A percentile compares a stretch with the other conserved stretches of the same genome.
phyloP scores from a whole-genome alignment of 1,140 invertebrate genomes.

The Radopholus similis region DNA sequence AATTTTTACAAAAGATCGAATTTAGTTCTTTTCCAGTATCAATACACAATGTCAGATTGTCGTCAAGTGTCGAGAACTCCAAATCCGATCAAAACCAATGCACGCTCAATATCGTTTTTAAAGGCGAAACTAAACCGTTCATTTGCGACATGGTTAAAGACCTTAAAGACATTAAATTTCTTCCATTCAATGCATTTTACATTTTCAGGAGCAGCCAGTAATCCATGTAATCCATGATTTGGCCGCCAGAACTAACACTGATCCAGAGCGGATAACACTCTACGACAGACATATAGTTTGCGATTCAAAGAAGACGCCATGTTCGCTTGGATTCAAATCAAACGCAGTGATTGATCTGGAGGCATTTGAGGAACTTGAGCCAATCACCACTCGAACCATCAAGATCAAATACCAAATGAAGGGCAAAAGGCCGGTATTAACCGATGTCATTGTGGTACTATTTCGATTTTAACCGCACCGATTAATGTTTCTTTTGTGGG shows the following conservation, averaged over 20 bases:
- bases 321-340: slow-evolving; percentile 3
- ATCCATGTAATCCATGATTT: slow-evolving; percentile 12
- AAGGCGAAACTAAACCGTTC: background rate
- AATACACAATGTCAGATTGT: background rate
- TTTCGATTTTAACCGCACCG: background rate
- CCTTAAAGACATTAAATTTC: background rate
- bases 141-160: slow-evolving; percentile 12
- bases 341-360: slow-evolving; percentile 6
- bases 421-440: slow-evolving; percentile 16
- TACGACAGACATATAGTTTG: slow-evolving; percentile 6
- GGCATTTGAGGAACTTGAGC: slow-evolving; percentile 19
- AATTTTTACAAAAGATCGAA: background rate
- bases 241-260: slow-evolving; percentile 3
- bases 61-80: background rate
- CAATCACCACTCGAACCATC: background rate
- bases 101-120: slow-evolving; percentile 6
- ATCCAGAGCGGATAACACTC: slow-evolving; percentile 4
- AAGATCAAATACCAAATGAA: slow-evolving; percentile 20
- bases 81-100: background rate
- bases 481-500: slow-evolving; percentile 9
- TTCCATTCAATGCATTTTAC: background rate
- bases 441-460: slow-evolving; percentile 17
- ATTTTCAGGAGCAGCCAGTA: slow-evolving; percentile 3
- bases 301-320: slow-evolving; percentile 7
- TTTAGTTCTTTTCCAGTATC: background rate